Base-by-base conservation (phyloP, 2,797 vertebrate species). In the Gymnodraco acuticeps region DNA sequence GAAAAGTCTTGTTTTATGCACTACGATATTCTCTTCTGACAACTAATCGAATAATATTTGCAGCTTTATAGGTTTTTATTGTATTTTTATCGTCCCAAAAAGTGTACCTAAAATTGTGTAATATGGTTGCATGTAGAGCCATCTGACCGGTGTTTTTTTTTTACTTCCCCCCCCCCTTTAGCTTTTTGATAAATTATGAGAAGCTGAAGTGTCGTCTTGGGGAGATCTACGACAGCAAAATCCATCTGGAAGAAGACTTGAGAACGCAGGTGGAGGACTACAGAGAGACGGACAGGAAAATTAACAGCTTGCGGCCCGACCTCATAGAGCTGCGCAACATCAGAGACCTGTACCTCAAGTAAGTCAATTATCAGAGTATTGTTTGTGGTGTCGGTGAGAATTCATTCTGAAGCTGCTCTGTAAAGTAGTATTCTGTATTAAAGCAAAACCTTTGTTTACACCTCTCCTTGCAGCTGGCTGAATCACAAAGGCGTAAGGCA, bases 341-440 rank as follows among this genome's bases (percentile, higher is more conserved):
- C 90, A 95, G 98, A 93, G 98, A 99, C 93, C 98, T 99, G 94
- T 97, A 99, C 92, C 97, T 99, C 73, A 98, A 99, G 98, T 99
- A 92, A 96, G 97, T 48, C 2, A 92, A 10, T 14, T 0, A 1
- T 51, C 50, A 59, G 27, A 50, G 14, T 42, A 46, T 52, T 16
- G 23, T 62, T 33, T 52, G 14, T 55, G 53, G 19, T 17, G 1
- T 56, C 51, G 8, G 11, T 41, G 20, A 3, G 56, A 55, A 15
- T 52, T 8, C 4, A 23, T 45, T 16, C 9, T 12, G 16, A 55
- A 8, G 31, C 45, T 27, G 41, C 42, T 75, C 12, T 54, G 11
- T 33, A 7, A 51, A 19, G 31, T 38, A 38, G 6, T 15, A 23
- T 41, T 72, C 52, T 10, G 19, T 42, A 27, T 47, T 19, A 10